Base-by-base conservation (phyloP, 2,888 invertebrate species). In the Rhagonycha fulva region DNA sequence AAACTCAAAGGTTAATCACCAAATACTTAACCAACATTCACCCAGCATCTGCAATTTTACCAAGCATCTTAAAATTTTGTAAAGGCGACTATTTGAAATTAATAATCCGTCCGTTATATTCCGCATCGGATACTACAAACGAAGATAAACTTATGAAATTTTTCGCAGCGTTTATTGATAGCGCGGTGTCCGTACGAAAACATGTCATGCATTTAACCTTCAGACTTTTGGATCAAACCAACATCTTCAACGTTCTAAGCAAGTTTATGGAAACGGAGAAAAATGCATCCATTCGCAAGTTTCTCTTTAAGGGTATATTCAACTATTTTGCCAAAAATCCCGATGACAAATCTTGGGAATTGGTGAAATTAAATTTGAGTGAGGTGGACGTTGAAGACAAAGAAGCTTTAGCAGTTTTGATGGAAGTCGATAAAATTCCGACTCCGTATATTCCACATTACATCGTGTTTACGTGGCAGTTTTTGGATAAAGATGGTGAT, bases 141-240 rank as follows among this genome's bases (percentile, higher is more conserved):
- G 80, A 80, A 73, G 32, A 66, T 24, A 69, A 75, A 71, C 26
- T 79, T 10, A 11, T 30, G 1, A 10, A n/a, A 7, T 71, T 77
- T 60, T 68, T 80, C 3, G 10, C 19, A n/a, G 24, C 60, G 62
- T 66, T 80, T 23, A 47, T 10, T 4, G 24, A 72, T 32, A 62
- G 62, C 10, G 62, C 75, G 4, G 73, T 77, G 28, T 77, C 77
- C 2, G 63, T 79, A 10, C 68, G 75, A 14, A 80, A 80, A 72
- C 78, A 77, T 67, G 72, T 73, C n/a, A 68, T 79, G 9, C 70
- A 68, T 62, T 47, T 80, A 12, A 63, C 72, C 9, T 72, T 74
- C 70, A 70, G 68, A 32, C 66, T 71, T 68, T 62, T 75, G 9
- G 66, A 73, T 11, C 66, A 70, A 12, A 1, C n/a, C 12, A 19